These are phyloP conservation scores for Marisa cornuarietis DNA, from an alignment of 1,140 invertebrate species.

Conservation along the genomic window DNA sequence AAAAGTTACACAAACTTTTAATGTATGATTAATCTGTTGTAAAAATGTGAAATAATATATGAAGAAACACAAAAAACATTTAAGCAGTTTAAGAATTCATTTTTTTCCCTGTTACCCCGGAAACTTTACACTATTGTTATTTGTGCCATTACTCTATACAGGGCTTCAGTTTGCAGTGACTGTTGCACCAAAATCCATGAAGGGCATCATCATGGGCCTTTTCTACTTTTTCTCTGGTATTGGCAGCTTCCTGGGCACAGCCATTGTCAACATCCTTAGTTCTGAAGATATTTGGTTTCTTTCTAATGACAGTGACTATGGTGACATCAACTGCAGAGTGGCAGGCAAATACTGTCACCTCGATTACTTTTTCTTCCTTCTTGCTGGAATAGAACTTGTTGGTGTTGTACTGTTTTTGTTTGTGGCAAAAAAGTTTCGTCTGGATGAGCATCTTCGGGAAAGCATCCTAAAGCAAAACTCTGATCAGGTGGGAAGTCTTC, in stretches of 20 bases:
- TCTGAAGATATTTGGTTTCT: conserved; percentile 53
- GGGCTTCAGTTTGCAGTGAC: conserved; percentile 70
- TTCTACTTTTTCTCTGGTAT: conserved; percentile 69
- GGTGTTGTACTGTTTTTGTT: conserved; percentile 59
- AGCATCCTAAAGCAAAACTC: too few species aligned
- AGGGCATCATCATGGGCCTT: conserved; percentile 70
- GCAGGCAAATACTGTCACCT: conserved; percentile 61
- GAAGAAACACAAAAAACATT: too few species aligned
- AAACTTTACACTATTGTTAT: not conserved
- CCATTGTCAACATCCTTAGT: conserved; percentile 57
- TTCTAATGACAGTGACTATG: conserved; percentile 46
- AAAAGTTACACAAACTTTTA: too few species aligned
- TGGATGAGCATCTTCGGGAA: conserved; percentile 24
- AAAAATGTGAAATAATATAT: too few species aligned
- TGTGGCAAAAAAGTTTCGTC: conserved; percentile 42
- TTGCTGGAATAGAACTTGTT: conserved; percentile 65
- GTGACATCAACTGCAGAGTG: conserved; percentile 66
- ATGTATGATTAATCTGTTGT: too few species aligned
- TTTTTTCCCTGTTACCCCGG: not conserved
- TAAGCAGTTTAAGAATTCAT: not conserved
- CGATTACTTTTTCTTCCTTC: conserved; percentile 69
- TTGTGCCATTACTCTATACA: conserved; percentile 35
- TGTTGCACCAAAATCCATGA: conserved; percentile 68
- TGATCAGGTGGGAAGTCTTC: too few species aligned
- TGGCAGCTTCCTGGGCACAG: conserved; percentile 68